Conservation (phyloP, 2,888 invertebrate species). For the Sepiola atlantica region DNA sequence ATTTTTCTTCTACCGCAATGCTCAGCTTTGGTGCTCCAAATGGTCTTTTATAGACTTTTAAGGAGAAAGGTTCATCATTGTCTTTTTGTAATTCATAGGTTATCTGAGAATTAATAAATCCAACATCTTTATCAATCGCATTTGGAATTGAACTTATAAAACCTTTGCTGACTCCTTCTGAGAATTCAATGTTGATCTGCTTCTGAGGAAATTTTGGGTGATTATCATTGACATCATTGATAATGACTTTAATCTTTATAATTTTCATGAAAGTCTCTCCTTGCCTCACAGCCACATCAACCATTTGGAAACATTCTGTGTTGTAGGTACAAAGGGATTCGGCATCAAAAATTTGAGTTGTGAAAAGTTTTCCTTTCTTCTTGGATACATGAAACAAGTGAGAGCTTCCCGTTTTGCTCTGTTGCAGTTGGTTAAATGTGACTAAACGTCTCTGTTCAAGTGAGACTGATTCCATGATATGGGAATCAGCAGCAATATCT, state of each 20-base stretch:
- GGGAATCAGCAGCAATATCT: not conserved
- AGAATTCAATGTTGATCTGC: not conserved
- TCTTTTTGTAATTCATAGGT: not conserved
- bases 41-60: not conserved
- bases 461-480: not conserved
- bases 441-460: not conserved
- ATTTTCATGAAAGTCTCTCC: not conserved
- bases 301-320: not conserved
- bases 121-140: not conserved
- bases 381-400: not conserved
- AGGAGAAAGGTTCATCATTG: not conserved
- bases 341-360: not conserved
- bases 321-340: not conserved
- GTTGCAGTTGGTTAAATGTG: not conserved
- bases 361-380: not conserved
- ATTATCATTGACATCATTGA: slow-evolving; percentile 13
- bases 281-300: not conserved
- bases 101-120: not conserved
- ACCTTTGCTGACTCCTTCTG: not conserved
- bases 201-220: not conserved
- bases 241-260: not conserved
- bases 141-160: not conserved
- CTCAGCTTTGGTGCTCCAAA: not conserved
- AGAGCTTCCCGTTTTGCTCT: not conserved
- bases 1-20: not conserved